Conservation (phyloP, 1,140 invertebrate species). For the Lasioglossum baleicum region DNA sequence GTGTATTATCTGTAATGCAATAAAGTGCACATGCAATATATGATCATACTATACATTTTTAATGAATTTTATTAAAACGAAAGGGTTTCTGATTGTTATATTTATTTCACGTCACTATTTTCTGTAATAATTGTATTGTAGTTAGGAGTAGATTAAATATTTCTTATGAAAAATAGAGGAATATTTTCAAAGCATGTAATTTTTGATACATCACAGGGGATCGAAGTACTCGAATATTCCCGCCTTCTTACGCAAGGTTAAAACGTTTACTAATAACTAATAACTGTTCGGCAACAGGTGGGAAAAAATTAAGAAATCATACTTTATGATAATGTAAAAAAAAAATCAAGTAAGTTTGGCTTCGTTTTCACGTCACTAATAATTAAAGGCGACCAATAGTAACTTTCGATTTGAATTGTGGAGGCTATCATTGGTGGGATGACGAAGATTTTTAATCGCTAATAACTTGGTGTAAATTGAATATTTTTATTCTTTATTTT, state of each 20-base stretch:
- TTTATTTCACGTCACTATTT: background rate
- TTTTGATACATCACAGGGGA: background rate
- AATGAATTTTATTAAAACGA: slow-evolving; percentile 14
- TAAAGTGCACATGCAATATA: slow-evolving; percentile 19
- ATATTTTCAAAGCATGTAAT: background rate
- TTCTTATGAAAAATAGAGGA: background rate
- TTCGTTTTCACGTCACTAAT: too few species aligned
- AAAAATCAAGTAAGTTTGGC: too few species aligned
- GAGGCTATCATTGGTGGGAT: too few species aligned
- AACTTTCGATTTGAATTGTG: too few species aligned
- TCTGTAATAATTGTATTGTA: background rate
- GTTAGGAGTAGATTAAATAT: background rate
- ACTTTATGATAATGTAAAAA: too few species aligned
- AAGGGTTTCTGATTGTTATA: background rate
- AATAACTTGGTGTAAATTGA: too few species aligned
- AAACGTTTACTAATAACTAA: too few species aligned
- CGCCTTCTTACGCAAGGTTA: background rate
- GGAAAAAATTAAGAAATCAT: too few species aligned
- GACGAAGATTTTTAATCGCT: too few species aligned
- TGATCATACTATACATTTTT: background rate
- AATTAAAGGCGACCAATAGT: too few species aligned
- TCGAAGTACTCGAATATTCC: slow-evolving; percentile 1
- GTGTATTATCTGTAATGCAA: slow-evolving; percentile 36
- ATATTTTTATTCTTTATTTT: too few species aligned
- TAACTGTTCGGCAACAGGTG: too few species aligned